These are phyloP conservation scores for Melanaphis sacchari DNA, from an alignment of 1,140 invertebrate genomes.

Conservation along the genomic window DNA sequence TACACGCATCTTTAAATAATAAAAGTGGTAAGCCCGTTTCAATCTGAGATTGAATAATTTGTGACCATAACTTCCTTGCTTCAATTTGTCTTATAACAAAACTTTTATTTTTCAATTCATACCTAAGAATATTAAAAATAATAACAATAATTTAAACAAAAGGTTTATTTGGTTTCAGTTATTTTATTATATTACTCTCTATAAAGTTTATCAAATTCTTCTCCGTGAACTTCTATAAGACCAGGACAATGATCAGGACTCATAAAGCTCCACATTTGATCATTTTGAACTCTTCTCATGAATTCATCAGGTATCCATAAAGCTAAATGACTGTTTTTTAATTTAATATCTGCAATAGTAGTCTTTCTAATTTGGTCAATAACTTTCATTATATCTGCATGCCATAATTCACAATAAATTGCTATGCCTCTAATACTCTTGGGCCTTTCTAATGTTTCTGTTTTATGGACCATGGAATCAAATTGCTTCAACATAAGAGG, in stretches of 20 bases:
- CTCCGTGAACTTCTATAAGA: constrained; percentile 89
- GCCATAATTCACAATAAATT: constrained; percentile 98
- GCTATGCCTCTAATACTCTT: constrained; percentile 94
- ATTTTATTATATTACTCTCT: constrained; percentile 67
- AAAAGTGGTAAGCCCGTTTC: constrained; percentile 99
- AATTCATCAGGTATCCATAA: constrained; percentile 99
- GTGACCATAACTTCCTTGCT: constrained; percentile 91
- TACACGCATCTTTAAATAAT: constrained; percentile 97
- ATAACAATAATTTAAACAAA: neutral
- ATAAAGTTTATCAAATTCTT: constrained; percentile 93
- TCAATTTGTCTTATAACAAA: constrained; percentile 71
- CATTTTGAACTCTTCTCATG: constrained; percentile 92
- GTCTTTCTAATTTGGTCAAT: constrained; percentile 94
- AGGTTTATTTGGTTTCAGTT: neutral
- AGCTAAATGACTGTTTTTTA: constrained; percentile 96
- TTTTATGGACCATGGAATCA: constrained; percentile 81
- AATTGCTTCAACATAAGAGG: constrained; percentile 97
- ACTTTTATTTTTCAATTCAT: constrained; percentile 42
- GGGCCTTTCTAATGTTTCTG: constrained; percentile 52
- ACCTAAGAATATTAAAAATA: constrained; percentile 17
- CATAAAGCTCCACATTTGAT: constrained; percentile 95
- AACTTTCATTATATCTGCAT: constrained; percentile 96
- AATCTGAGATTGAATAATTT: constrained; percentile 94
- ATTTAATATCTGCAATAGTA: constrained; percentile 88
- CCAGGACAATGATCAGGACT: constrained; percentile 94